Evolutionary conservation across 1,140 invertebrate species (phyloP).

Genomic region (Pissodes strobi): DNA sequence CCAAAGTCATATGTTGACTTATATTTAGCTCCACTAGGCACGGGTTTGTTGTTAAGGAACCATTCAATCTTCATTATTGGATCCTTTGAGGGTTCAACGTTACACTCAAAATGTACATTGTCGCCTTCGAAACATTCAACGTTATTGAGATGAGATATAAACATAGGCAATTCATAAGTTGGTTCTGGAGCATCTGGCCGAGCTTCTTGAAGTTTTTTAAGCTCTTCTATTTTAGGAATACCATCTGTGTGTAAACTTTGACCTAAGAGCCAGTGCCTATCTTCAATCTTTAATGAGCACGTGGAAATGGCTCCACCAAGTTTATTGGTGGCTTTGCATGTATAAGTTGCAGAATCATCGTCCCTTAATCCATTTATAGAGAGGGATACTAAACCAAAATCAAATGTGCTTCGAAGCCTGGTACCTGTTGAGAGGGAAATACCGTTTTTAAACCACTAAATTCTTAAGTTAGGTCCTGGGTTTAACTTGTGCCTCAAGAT

Average conservation of each 20-base stretch:
- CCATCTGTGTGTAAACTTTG: constrained; percentile 92
- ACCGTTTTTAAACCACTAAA: constrained; percentile 94
- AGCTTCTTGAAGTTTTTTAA: constrained; percentile 77
- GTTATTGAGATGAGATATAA: constrained; percentile 89
- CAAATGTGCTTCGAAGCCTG: constrained; percentile 84
- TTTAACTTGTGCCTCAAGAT: constrained; percentile 92
- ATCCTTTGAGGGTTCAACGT: constrained; percentile 91
- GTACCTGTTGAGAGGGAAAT: constrained; percentile 82
- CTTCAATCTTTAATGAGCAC: constrained; percentile 86
- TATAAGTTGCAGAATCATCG: constrained; percentile 93
- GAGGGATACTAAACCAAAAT: constrained; percentile 91
- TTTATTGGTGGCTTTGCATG: constrained; percentile 88
- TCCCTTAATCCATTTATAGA: constrained; percentile 83
- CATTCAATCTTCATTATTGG: constrained; percentile 92
- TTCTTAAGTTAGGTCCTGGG: constrained; percentile 90
- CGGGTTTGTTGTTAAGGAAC: constrained; percentile 83
- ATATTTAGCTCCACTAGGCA: constrained; percentile 78
- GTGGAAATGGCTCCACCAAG: constrained; percentile 91
- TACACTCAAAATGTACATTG: constrained; percentile 92
- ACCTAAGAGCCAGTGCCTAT: constrained; percentile 82
- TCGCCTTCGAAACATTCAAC: constrained; percentile 88
- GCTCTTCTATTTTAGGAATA: constrained; percentile 79
- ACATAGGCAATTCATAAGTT: constrained; percentile 82
- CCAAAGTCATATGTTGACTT: constrained; percentile 90
- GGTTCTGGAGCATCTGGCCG: constrained; percentile 72